Evolutionary conservation across 1,140 invertebrate species (phyloP).

Genomic region (Lepidostoma basale): DNA sequence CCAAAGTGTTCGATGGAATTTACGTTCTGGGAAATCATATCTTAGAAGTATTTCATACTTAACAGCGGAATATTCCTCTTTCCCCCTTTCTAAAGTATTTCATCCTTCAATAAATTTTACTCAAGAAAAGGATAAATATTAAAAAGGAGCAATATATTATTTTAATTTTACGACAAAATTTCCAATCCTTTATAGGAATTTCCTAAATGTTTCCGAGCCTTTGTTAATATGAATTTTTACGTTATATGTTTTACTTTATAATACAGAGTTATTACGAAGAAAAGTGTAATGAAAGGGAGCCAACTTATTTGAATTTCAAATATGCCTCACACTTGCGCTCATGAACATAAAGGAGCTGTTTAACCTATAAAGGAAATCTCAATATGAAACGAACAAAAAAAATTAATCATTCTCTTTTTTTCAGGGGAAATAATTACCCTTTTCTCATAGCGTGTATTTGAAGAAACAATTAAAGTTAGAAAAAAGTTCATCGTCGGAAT

Average conservation of each 20-base stretch:
- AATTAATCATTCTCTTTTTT: too few relatives aligned
- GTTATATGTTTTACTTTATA: background rate
- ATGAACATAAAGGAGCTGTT: constrained; percentile 20
- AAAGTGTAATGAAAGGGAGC: constrained; percentile 3
- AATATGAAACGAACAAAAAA: too few relatives aligned
- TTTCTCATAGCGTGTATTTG: too few relatives aligned
- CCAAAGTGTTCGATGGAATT: constrained; percentile 10
- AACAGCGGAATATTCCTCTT: background rate
- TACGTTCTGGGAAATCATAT: constrained; percentile 12
- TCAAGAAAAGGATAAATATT: constrained; percentile 15
- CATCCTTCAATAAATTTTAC: constrained; percentile 16
- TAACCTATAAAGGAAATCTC: constrained; percentile 14
- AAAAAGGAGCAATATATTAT: constrained; percentile 1
- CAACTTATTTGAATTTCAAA: constrained; percentile 26
- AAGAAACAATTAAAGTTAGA: too few relatives aligned
- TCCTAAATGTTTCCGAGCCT: background rate
- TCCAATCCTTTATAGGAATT: constrained; percentile 13
- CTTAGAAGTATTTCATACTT: constrained; percentile 3
- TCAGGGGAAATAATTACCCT: too few relatives aligned
- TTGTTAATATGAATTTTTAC: constrained; percentile 19
- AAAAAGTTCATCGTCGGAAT: too few relatives aligned
- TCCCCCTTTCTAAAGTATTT: background rate
- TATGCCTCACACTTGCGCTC: constrained; percentile 17
- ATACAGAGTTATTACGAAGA: constrained; percentile 4
- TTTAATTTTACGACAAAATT: constrained; percentile 21